Percentiles rank a stretch among this genome's conserved stretches.
phyloP scores from a whole-genome alignment of 2,797 vertebrate genomes.

The Spatula versicolor region DNA sequence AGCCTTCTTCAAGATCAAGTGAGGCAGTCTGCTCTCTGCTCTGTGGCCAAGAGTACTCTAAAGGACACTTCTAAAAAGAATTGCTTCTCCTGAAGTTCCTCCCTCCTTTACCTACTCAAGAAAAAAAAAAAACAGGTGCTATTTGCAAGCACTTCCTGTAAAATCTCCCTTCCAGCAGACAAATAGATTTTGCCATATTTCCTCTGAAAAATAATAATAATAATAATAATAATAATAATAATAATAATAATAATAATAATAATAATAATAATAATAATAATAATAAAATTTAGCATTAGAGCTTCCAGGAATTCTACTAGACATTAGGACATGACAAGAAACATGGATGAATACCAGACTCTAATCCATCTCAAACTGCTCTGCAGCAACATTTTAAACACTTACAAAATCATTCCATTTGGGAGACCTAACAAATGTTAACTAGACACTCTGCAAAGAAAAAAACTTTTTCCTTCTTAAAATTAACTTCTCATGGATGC shows the following conservation, averaged over 20 bases:
- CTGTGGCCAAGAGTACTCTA: not conserved
- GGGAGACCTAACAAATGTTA: constrained; percentile 30
- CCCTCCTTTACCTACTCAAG: not conserved
- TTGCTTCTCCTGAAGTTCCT: not conserved
- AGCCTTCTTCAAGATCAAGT: not conserved
- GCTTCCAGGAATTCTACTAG: not conserved
- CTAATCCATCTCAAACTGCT: not conserved
- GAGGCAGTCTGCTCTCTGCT: not conserved
- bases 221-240: not conserved
- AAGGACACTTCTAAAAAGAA: not conserved
- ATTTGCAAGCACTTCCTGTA: not conserved
- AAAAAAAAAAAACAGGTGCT: not conserved
- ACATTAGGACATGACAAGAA: not conserved
- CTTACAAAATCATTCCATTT: not conserved
- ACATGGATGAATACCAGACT: not conserved
- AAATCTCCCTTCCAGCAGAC: not conserved
- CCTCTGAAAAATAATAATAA: not conserved
- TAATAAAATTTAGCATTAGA: not conserved
- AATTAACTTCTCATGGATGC: constrained; percentile 44
- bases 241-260: not conserved
- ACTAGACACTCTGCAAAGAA: constrained; percentile 29
- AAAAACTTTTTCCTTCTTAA: constrained; percentile 21
- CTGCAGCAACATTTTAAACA: not conserved
- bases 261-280: not conserved
- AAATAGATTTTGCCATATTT: not conserved